Evolutionary conservation across 2,797 vertebrate genomes (phyloP).

Genomic region (Discoglossus pictus): DNA sequence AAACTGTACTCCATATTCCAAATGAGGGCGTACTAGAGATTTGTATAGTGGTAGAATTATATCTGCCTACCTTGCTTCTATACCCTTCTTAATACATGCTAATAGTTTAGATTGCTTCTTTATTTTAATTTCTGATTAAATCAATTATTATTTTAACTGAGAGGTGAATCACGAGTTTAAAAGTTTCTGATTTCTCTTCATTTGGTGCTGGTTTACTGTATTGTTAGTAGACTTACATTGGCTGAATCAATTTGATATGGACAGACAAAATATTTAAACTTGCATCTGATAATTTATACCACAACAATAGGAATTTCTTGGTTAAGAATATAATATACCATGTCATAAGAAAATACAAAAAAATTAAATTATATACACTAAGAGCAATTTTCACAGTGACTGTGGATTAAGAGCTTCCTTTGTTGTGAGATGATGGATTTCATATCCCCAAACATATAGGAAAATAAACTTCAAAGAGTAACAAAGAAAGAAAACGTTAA

Average conservation of each 20-base stretch:
- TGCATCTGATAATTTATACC: constrained; percentile 46
- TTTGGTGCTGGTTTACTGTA: too few relatives aligned
- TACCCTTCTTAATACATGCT: too few relatives aligned
- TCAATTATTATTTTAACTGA: too few relatives aligned
- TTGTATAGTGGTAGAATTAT: too few relatives aligned
- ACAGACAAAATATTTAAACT: constrained; percentile 46
- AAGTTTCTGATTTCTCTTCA: too few relatives aligned
- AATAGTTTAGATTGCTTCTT: too few relatives aligned
- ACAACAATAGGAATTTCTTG: constrained; percentile 49
- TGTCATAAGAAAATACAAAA: constrained; percentile 38
- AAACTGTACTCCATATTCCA: too few relatives aligned
- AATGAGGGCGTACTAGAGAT: too few relatives aligned
- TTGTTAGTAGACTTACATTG: constrained; percentile 45
- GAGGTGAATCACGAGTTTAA: too few relatives aligned
- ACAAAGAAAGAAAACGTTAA: constrained; percentile 37
- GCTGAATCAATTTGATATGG: constrained; percentile 44
- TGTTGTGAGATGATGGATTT: constrained; percentile 47
- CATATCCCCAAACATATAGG: constrained; percentile 45
- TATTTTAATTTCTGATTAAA: too few relatives aligned
- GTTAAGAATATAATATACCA: constrained; percentile 46
- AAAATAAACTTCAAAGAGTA: constrained; percentile 50
- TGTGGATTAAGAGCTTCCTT: constrained; percentile 39
- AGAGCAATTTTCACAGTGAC: constrained; percentile 46
- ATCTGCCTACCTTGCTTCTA: too few relatives aligned
- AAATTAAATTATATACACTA: constrained; percentile 46